Evolutionary conservation across 2,113 vertebrate genomes (phyloP), one percentile per base, ranked within the genome.

Genomic region (Aldabrachelys gigantea): DNA sequence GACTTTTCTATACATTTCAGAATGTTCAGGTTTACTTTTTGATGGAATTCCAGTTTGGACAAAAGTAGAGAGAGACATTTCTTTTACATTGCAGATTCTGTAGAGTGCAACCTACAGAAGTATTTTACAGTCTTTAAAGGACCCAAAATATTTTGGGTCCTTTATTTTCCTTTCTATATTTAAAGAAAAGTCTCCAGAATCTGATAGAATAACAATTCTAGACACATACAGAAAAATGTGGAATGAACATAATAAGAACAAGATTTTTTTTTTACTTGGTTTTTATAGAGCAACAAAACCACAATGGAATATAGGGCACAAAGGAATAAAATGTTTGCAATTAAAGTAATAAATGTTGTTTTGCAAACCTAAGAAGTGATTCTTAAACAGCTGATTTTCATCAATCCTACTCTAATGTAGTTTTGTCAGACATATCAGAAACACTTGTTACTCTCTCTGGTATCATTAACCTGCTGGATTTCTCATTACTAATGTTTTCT

Each of bases 401-500:
- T 69, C n/a, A 49, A 9, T 79, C 75, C 88, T 29, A 29, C 84
- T 93, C 11, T 95, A 95, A 96, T 91, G 65, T 95, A 92, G 47
- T 97, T 96, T 89, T 95, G 80, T 92, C 89, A 91, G 87, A 93
- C 6, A 8, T 91, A 83, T 52, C 80, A 92, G 84, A 94, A 93
- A 86, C 84, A 79, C 89, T 97, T 96, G 54, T 95, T 94, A 89
- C 92, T 92, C 93, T 90, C 89, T 93, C 44, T 96, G 95, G 38
- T 94, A 69, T 88, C 94, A 88, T 5, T 6, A 95, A 97, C 92
- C 86, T 81, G 93, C 89, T 92, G 97, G 94, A 94, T 95, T 96
- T 96, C 78, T 87, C 96, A 92, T 94, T 90, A 86, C 80, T 97
- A 91, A 91, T 93, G 95, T 96, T 96, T 91, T 84, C 84, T 89